Evolutionary conservation across 1,140 invertebrate genomes (phyloP).

Genomic region (Cydia amplana): DNA sequence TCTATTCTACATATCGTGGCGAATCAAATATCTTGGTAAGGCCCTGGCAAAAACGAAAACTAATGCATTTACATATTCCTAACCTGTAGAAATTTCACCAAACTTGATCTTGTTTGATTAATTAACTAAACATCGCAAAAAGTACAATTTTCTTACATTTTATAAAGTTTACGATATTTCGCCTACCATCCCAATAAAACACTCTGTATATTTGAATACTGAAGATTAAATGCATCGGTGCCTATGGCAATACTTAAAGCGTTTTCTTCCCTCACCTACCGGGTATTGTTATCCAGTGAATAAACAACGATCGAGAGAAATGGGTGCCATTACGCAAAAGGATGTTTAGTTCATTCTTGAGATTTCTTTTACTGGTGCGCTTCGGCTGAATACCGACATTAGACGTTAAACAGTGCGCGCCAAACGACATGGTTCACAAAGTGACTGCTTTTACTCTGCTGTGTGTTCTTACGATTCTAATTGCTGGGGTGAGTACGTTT

Average conservation of each 20-base stretch:
- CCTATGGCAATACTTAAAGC: background rate
- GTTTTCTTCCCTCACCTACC: conserved; percentile 3
- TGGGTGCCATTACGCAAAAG: conserved; percentile 40
- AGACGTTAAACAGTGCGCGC: conserved; percentile 32
- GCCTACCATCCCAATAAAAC: background rate
- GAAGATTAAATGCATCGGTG: background rate
- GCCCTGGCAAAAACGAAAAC: too few relatives aligned
- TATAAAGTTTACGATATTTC: too few relatives aligned
- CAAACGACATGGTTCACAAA: conserved; percentile 39
- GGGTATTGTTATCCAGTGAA: conserved; percentile 20
- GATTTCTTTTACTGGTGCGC: conserved; percentile 36
- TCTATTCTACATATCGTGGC: too few relatives aligned
- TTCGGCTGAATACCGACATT: conserved; percentile 28
- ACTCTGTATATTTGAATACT: background rate
- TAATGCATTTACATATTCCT: too few relatives aligned
- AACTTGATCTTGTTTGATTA: too few relatives aligned
- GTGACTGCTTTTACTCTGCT: conserved; percentile 28
- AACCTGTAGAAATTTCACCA: too few relatives aligned
- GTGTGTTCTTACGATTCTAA: conserved; percentile 12
- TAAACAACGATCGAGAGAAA: conserved; percentile 37
- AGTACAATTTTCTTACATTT: too few relatives aligned
- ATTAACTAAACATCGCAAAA: too few relatives aligned
- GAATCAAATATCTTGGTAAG: too few relatives aligned
- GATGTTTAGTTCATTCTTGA: conserved; percentile 46
- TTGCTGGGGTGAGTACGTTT: conserved; percentile 18